Evolutionary conservation across 2,113 vertebrate species (phyloP).

Genomic region (Lepisosteus oculatus): DNA sequence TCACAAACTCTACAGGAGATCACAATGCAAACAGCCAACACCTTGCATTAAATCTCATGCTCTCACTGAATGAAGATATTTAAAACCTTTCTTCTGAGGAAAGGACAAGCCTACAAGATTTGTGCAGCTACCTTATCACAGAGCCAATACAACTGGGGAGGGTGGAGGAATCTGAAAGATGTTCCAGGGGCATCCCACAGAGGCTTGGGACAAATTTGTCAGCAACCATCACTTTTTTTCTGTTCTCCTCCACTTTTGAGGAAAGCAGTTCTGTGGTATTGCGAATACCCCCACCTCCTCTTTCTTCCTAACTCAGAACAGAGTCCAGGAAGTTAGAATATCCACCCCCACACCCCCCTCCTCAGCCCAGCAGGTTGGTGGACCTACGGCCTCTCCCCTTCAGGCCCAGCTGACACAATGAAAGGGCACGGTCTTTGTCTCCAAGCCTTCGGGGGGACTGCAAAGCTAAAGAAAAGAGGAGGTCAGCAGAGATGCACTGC

Average conservation of each 20-base stretch:
- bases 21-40: too few species aligned
- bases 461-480: slow-evolving; percentile 27
- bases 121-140: too few species aligned
- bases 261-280: too few species aligned
- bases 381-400: background rate
- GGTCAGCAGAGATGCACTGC: slow-evolving; percentile 30
- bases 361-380: background rate
- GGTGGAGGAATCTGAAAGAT: slow-evolving; percentile 42
- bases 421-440: slow-evolving; percentile 42
- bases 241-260: background rate
- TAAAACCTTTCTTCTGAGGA: too few species aligned
- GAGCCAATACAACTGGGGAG: background rate
- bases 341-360: background rate
- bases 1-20: too few species aligned
- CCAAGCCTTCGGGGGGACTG: slow-evolving; percentile 19
- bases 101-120: too few species aligned
- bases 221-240: slow-evolving; percentile 12
- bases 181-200: slow-evolving; percentile 14
- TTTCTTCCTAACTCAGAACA: too few species aligned
- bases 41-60: too few species aligned
- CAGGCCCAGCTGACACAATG: background rate
- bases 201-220: slow-evolving; percentile 21
- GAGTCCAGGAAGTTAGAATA: too few species aligned
- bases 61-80: too few species aligned
- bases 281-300: too few species aligned